Conservation (phyloP, 1,140 invertebrate genomes). For the Trinorchestia longiramus region DNA sequence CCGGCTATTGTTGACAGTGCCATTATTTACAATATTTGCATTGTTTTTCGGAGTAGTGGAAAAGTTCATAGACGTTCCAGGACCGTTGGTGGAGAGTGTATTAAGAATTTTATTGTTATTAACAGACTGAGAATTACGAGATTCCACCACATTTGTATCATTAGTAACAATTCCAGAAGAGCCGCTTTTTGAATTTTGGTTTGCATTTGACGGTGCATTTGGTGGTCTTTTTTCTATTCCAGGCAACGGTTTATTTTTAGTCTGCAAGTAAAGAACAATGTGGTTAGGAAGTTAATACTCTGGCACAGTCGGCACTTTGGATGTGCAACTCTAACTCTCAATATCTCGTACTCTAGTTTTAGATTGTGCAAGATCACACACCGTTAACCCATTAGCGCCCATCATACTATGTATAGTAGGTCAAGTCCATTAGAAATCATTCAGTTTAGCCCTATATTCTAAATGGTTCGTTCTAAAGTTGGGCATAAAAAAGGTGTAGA, state of each 20-base stretch:
- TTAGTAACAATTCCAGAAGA: background rate
- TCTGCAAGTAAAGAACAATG: background rate
- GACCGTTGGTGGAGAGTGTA: background rate
- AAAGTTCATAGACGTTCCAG: background rate
- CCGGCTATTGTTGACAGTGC: background rate
- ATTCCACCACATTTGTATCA: background rate
- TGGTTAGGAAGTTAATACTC: background rate
- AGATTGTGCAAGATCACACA: no score
- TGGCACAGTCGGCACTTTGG: background rate
- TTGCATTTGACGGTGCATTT: background rate
- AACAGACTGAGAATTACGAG: background rate
- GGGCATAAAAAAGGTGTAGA: no score
- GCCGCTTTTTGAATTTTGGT: background rate
- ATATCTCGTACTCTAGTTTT: no score
- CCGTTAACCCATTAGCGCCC: no score
- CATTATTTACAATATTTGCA: background rate
- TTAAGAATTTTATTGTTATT: background rate
- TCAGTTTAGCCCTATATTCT: no score
- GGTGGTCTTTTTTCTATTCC: background rate
- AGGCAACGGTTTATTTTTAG: background rate
- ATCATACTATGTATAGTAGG: no score
- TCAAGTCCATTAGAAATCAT: no score
- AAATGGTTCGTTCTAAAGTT: no score
- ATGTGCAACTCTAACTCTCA: no score
- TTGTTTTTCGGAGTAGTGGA: background rate